A percentile compares a stretch with the other conserved stretches of the same genome.
Evolutionary conservation across 2,113 vertebrate species (phyloP).

Genomic region (Prinia subflava): DNA sequence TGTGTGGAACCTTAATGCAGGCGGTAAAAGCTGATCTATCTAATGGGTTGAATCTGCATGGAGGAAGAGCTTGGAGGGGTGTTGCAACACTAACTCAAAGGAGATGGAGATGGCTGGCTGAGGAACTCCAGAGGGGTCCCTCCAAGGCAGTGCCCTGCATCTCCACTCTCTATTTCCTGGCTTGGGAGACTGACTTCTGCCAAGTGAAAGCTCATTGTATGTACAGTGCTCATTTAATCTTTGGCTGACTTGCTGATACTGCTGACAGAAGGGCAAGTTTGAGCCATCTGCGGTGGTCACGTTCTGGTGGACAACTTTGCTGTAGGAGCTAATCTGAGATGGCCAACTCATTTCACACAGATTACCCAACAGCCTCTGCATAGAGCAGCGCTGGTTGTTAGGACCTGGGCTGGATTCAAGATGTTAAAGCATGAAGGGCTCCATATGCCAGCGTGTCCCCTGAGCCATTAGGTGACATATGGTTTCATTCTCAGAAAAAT

Average conservation of each 20-base stretch:
- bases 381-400: background rate
- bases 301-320: background rate
- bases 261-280: background rate
- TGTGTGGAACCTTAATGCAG: background rate
- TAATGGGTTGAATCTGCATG: background rate
- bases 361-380: background rate
- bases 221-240: background rate
- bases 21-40: background rate
- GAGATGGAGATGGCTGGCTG: background rate
- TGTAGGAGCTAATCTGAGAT: background rate
- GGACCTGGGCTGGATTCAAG: constrained; percentile 13
- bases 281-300: background rate
- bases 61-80: background rate
- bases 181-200: background rate
- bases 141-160: background rate
- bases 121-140: background rate
- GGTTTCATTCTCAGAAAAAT: constrained; percentile 28
- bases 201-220: background rate
- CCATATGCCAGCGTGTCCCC: constrained; percentile 7
- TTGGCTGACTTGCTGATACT: background rate
- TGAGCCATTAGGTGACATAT: constrained; percentile 34
- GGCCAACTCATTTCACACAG: background rate
- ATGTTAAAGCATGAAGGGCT: background rate
- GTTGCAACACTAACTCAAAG: background rate
- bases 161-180: background rate